Base-by-base conservation (phyloP, 2,113 vertebrate genomes). In the Morone saxatilis region DNA sequence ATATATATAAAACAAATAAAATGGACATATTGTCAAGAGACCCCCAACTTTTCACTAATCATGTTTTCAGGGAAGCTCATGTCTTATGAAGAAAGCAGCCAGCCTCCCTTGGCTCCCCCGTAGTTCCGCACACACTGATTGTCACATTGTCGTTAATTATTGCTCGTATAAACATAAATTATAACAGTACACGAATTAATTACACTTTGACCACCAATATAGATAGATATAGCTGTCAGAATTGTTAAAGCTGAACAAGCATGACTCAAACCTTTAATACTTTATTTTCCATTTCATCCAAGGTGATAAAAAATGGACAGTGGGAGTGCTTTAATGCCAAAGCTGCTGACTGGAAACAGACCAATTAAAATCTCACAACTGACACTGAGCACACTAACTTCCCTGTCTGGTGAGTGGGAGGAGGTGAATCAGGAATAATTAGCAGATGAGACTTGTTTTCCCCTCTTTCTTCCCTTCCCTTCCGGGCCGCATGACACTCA, bases 371-470 rank as follows among this genome's bases (percentile, higher is more conserved):
- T 45, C n/a, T 22, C 51, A 20, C 19, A 5, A 5, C 41, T 70
- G 60, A 59, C 72, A 48, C 25, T 22, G 31, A 57, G 59, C 50
- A 2, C 19, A 9, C 6, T 2, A 2, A 61, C 22, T 40, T 45
- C 56, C 8, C 50, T 53, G 19, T 47, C 54, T 78, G 50, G 7
- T 62, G 51, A 79, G 51, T 71, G 20, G n/a, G n/a, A 77, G 41
- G 63, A 75, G 59, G 54, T 61, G 65, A 43, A 62, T 86, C 61
- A 86, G 78, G 73, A 77, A 85, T 62, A 83, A 70, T 11, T 11
- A 75, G 65, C 68, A 50, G 78, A 87, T 47, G 3, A 86, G 47
- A 12, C 47, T 71, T 77, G 67, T 83, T 85, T 89, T 83, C 51
- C 51, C 41, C 48, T 70, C 3, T 1, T 1, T 69, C 78, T 69